Percentiles rank a stretch among this genome's conserved stretches.
Evolutionary conservation across 2,888 invertebrate species (phyloP).

Genomic region (Falcaria lacertinaria): DNA sequence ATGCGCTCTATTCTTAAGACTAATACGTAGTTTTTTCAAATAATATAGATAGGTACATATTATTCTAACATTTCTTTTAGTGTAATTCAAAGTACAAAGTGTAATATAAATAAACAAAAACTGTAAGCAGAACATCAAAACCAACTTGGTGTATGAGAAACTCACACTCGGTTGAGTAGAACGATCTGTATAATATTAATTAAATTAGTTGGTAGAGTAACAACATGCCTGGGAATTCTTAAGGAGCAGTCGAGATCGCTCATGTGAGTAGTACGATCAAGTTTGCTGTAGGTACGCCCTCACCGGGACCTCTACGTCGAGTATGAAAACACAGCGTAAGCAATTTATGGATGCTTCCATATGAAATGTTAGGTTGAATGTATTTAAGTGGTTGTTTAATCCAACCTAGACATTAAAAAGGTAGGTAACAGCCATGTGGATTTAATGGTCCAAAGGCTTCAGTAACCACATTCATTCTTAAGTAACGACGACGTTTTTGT

Average conservation of each 20-base stretch:
- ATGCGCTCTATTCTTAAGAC: too few species aligned
- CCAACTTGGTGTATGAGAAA: conserved; percentile 4
- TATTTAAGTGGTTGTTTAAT: too few species aligned
- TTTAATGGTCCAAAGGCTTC: too few species aligned
- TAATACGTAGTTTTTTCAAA: too few species aligned
- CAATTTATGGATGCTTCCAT: too few species aligned
- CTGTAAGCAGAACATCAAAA: background rate
- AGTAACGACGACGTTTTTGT: too few species aligned
- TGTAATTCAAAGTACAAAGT: conserved; percentile 6
- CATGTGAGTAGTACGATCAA: conserved; percentile 4
- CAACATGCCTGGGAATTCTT: conserved; percentile 22
- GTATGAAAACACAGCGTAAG: background rate
- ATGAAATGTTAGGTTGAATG: too few species aligned
- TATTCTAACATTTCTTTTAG: too few species aligned
- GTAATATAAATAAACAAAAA: conserved; percentile 8
- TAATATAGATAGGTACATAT: too few species aligned
- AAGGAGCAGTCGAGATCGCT: conserved; percentile 22
- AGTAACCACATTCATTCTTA: too few species aligned
- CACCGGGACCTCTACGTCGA: background rate
- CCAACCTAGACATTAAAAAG: too few species aligned
- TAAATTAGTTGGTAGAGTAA: conserved; percentile 33
- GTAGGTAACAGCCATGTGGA: too few species aligned
- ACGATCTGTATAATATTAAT: conserved; percentile 30
- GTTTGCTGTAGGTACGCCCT: background rate
- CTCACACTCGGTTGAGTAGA: conserved; percentile 14